Base-by-base conservation (phyloP, 2,888 invertebrate species). In the Phaonia tiefii region DNA sequence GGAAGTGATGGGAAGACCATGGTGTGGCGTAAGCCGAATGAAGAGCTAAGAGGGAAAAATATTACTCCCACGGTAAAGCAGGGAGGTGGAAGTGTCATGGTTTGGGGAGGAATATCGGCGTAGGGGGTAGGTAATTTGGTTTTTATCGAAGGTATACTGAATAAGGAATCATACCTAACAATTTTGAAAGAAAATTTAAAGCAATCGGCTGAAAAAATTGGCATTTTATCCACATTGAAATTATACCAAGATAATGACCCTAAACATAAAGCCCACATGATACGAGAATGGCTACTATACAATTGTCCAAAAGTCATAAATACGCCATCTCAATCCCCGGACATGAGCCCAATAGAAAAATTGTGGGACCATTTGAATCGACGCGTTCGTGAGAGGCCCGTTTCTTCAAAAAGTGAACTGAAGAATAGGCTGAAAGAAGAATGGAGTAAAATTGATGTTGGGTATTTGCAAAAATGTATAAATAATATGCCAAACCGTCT, bases 121-220 rank as follows among this genome's bases (percentile, higher is more conserved):
- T 25, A 17, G 22, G 60, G 49, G 13, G 49, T 63, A 39, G 74
- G 60, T 39, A 56, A 76, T 17, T 44, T 80, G 37, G 66, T 58
- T 56, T 79, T 80, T 78, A 82, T 83, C 49, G 75, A 81, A 44
- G 72, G 63, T 31, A 81, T 66, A 31, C 63, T 80, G 78, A 71
- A 76, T 67, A 74, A 72, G 51, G 25, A 15, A 17, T 54, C 20
- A 11, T 72, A 78, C 63, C 15, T 80, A 10, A 13, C 2, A 8
- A 44, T n/a, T 44, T 44, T 44, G 11, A 44, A 44, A 13, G 44
- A 44, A 46, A 46, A 46, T 46, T 46, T 46, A n/a, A 46, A 46
- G 46, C 46, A 46, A 46, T 13, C 46, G 7, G 46, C n/a, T 46
- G 46, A 46, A 46, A 46, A 46, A 46, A n/a, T 46, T 8, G 46